Percentiles rank a stretch among this genome's conserved stretches.
phyloP scores from a whole-genome alignment of 2,113 vertebrate species.

The Anthoscopus minutus region DNA sequence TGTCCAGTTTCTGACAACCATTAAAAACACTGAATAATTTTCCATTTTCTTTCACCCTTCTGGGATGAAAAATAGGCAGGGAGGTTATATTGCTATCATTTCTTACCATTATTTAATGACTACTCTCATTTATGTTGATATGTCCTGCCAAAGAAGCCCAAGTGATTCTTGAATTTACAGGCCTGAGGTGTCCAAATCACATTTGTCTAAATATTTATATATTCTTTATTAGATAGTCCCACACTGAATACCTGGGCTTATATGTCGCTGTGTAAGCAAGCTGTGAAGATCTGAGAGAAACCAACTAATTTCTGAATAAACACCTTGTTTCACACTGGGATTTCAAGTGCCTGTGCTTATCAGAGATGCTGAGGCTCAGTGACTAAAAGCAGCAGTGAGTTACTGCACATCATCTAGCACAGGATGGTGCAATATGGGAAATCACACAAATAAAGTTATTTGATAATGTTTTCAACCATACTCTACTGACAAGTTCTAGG shows the following conservation, averaged over 20 bases:
- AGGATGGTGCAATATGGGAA: not conserved
- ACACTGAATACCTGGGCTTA: not conserved
- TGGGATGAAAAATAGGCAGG: not conserved
- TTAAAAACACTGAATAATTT: slow-evolving; percentile 23
- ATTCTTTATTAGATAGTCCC: not conserved
- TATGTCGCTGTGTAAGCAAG: not conserved
- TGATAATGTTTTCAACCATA: not conserved
- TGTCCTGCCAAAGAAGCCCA: not conserved
- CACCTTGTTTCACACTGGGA: not conserved
- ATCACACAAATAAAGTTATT: not conserved
- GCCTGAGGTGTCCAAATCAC: not conserved
- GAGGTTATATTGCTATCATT: not conserved
- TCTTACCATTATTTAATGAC: not conserved
- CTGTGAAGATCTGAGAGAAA: not conserved
- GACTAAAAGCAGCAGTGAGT: not conserved
- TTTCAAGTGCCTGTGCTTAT: not conserved
- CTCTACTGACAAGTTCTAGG: not conserved
- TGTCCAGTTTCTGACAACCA: slow-evolving; percentile 35
- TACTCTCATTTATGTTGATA: not conserved
- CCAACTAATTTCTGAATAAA: not conserved
- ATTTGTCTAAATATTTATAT: not conserved
- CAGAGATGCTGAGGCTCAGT: not conserved
- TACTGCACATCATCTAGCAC: not conserved
- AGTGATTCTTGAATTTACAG: not conserved
- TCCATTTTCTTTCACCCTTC: not conserved